Percentiles rank a stretch among this genome's conserved stretches.
Conservation (phyloP, 2,888 invertebrate genomes). For the Argyra leucocephala region DNA sequence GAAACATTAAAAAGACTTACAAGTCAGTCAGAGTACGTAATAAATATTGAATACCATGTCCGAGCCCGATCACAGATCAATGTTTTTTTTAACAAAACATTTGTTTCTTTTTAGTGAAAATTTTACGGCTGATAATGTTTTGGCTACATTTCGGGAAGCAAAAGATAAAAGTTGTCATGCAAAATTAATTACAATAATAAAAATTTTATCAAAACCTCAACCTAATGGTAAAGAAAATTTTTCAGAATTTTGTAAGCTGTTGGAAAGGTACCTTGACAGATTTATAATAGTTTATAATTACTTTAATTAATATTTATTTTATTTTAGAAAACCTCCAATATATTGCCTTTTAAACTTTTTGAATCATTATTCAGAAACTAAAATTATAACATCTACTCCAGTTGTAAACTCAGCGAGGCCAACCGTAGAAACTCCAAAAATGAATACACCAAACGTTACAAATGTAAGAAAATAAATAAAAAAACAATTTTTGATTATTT, state of each 20-base stretch:
- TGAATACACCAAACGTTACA: conserved; percentile 31
- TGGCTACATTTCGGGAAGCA: conserved; percentile 35
- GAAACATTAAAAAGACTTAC: neutral
- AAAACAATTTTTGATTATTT: neutral
- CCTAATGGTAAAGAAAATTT: conserved; percentile 30
- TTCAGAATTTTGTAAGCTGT: conserved; percentile 30
- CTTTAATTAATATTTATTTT: neutral
- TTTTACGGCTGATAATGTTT: conserved; percentile 33
- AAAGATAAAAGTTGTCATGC: conserved; percentile 31
- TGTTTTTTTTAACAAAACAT: neutral
- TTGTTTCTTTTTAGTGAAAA: conserved; percentile 29
- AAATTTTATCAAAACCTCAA: conserved; percentile 34
- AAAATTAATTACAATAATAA: conserved; percentile 34
- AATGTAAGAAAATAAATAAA: conserved; percentile 27
- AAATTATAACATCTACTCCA: conserved; percentile 34
- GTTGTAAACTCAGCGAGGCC: conserved; percentile 22
- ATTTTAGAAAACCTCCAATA: conserved; percentile 37
- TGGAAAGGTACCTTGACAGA: conserved; percentile 31
- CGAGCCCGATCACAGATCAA: neutral
- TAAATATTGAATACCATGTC: neutral
- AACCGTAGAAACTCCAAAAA: conserved; percentile 24
- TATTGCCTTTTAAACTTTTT: conserved; percentile 36
- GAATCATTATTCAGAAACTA: conserved; percentile 30
- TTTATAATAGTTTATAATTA: neutral
- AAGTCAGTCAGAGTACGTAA: neutral